Conservation (phyloP, 30 jellyfish, hydroid and myxozoan genomes). For the Clytia hemisphaerica region DNA sequence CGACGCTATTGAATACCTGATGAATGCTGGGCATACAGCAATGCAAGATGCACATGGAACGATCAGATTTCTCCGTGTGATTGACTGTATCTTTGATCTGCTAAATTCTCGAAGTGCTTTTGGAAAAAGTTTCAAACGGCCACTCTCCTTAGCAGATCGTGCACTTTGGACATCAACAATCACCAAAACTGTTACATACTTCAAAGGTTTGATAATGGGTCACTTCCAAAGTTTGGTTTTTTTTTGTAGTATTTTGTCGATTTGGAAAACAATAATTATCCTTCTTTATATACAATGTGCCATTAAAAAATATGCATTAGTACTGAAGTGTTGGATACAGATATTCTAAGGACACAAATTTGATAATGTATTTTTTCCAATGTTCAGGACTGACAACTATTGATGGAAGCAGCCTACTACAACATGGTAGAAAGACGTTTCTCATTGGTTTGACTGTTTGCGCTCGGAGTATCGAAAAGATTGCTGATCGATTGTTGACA, state of each 20-base stretch:
- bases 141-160: neutral
- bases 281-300: too few relatives aligned
- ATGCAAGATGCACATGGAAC: slow-evolving; percentile 27
- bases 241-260: too few relatives aligned
- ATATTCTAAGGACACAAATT: too few relatives aligned
- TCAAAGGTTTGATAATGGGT: neutral
- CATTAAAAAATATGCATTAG: too few relatives aligned
- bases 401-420: too few relatives aligned
- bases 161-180: neutral
- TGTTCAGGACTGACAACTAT: too few relatives aligned
- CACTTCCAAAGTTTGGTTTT: too few relatives aligned
- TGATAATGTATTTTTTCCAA: too few relatives aligned
- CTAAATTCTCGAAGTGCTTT: slow-evolving; percentile 21
- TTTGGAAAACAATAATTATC: too few relatives aligned
- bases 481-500: slow-evolving; percentile 24
- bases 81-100: slow-evolving; percentile 27
- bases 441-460: slow-evolving; percentile 31
- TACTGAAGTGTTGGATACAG: too few relatives aligned
- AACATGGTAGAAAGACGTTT: slow-evolving; percentile 30
- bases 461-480: slow-evolving; percentile 7
- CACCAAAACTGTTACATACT: neutral
- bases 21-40: slow-evolving; percentile 13
- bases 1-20: slow-evolving; percentile 49
- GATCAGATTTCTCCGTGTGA: neutral
- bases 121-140: slow-evolving; percentile 31